Evolutionary conservation across 2,888 invertebrate species (phyloP).

Genomic region (Ametastegia equiseti): DNA sequence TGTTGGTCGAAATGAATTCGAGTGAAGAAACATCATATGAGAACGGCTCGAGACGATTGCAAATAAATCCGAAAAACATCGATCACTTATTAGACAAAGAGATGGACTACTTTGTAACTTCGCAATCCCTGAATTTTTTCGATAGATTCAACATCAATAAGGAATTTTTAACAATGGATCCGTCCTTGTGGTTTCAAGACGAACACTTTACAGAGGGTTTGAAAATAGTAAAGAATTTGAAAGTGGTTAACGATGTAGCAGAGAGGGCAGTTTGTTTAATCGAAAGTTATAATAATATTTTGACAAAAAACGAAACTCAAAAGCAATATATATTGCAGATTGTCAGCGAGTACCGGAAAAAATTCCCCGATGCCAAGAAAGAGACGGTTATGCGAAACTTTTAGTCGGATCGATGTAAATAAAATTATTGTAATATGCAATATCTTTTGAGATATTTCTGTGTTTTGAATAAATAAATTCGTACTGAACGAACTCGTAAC

Average conservation of each 20-base stretch:
- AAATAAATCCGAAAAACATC: not conserved
- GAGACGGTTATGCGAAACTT: not conserved
- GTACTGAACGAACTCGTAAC: too few species aligned
- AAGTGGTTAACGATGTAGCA: slow-evolving; percentile 50
- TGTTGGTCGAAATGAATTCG: not conserved
- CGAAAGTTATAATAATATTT: slow-evolving; percentile 46
- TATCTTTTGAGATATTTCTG: too few species aligned
- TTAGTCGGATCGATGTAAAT: too few species aligned
- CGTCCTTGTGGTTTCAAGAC: slow-evolving; percentile 44
- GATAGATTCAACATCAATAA: slow-evolving; percentile 21
- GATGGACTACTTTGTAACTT: slow-evolving; percentile 5
- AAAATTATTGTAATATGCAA: too few species aligned
- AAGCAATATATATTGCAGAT: slow-evolving; percentile 51
- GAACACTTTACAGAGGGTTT: slow-evolving; percentile 40
- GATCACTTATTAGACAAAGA: slow-evolving; percentile 24
- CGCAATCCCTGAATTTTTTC: slow-evolving; percentile 32
- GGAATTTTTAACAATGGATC: slow-evolving; percentile 40
- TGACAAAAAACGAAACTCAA: slow-evolving; percentile 47
- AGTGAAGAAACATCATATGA: not conserved
- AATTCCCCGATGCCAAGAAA: not conserved
- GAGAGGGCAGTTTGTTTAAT: slow-evolving; percentile 48
- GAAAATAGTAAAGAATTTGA: slow-evolving; percentile 44
- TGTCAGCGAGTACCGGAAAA: not conserved
- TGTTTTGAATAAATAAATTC: too few species aligned
- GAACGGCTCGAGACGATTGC: not conserved